These are phyloP conservation scores for Eriosoma lanigerum DNA, from an alignment of 1,140 invertebrate species.

Conservation along the genomic window DNA sequence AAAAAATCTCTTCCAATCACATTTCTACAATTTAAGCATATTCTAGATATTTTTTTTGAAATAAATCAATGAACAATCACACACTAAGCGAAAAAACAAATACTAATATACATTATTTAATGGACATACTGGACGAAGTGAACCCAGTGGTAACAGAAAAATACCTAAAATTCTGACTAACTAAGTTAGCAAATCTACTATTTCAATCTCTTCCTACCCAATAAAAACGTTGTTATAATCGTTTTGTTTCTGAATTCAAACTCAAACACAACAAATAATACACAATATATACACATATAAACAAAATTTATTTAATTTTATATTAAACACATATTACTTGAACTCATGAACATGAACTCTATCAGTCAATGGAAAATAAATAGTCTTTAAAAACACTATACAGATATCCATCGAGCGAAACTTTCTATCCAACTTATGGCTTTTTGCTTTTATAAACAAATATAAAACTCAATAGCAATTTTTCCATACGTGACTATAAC, in stretches of 20 bases:
- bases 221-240: too few species aligned
- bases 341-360: neutral
- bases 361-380: constrained; percentile 15
- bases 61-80: neutral
- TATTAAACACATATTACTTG: too few species aligned
- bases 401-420: neutral
- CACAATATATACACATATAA: too few species aligned
- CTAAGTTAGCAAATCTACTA: neutral
- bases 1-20: neutral
- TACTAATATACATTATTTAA: neutral
- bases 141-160: too few species aligned
- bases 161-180: too few species aligned
- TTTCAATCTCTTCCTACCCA: neutral
- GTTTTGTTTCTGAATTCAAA: too few species aligned
- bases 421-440: neutral
- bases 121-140: neutral
- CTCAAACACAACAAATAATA: too few species aligned
- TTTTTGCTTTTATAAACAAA: constrained; percentile 5
- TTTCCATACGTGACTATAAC: neutral
- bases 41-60: neutral
- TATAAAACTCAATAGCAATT: neutral
- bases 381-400: neutral
- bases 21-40: neutral
- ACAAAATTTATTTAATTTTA: too few species aligned
- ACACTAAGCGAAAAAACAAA: neutral